These are phyloP conservation scores for Drosophila silvestris DNA, from an alignment of 2,888 invertebrate genomes.

Conservation along the genomic window DNA sequence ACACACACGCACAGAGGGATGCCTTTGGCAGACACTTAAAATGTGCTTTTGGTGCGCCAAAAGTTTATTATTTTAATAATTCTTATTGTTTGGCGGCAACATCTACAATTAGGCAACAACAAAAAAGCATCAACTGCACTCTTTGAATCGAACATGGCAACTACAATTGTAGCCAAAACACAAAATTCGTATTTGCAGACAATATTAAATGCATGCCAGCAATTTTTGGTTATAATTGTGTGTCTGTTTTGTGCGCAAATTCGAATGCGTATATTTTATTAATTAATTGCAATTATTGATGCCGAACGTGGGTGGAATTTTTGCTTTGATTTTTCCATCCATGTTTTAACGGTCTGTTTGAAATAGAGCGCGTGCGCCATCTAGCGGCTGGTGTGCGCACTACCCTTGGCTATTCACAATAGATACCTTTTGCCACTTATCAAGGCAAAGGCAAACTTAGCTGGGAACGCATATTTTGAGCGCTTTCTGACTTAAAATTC, in stretches of 20 bases:
- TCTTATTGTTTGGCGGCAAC: slow-evolving; percentile 60
- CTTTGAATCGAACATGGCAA: slow-evolving; percentile 57
- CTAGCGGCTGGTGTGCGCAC: background rate
- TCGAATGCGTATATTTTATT: slow-evolving; percentile 52
- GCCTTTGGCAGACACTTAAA: slow-evolving; percentile 66
- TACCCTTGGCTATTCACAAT: background rate
- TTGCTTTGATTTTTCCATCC: slow-evolving; percentile 15
- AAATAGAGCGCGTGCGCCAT: slow-evolving; percentile 11
- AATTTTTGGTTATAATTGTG: slow-evolving; percentile 69
- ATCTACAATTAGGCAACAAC: slow-evolving; percentile 28
- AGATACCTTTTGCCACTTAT: background rate
- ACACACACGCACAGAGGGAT: slow-evolving; percentile 16
- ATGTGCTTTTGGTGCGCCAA: slow-evolving; percentile 63
- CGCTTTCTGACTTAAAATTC: background rate
- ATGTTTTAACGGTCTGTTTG: slow-evolving; percentile 17
- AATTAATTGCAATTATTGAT: slow-evolving; percentile 73
- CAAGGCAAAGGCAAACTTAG: background rate
- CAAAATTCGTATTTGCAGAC: slow-evolving; percentile 18
- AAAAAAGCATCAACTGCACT: slow-evolving; percentile 55
- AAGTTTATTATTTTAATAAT: slow-evolving; percentile 79
- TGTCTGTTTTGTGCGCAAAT: slow-evolving; percentile 15
- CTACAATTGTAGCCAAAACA: slow-evolving; percentile 43
- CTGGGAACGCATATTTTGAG: background rate
- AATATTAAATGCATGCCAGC: slow-evolving; percentile 56
- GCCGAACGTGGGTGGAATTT: slow-evolving; percentile 44